Percentiles rank a stretch among this genome's conserved stretches.
Evolutionary conservation across 2,888 invertebrate species (phyloP).

Genomic region (Plagodis dolabraria): DNA sequence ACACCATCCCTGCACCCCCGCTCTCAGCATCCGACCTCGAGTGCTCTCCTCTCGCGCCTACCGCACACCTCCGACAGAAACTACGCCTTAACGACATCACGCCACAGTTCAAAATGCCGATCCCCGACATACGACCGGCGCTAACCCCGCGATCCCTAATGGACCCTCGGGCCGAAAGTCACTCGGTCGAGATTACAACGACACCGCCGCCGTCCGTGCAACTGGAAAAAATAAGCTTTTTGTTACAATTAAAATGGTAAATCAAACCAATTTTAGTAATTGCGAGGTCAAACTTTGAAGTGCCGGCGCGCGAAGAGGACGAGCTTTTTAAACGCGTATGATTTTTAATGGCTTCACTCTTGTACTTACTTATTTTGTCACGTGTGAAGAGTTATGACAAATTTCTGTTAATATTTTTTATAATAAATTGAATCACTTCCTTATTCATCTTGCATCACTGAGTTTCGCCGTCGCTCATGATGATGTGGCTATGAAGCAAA

Average conservation of each 20-base stretch:
- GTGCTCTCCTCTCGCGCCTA: slow-evolving; percentile 84
- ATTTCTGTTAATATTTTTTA: slow-evolving; percentile 15
- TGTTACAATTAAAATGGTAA: slow-evolving; percentile 85
- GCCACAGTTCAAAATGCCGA: slow-evolving; percentile 79
- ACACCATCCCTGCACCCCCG: slow-evolving; percentile 63
- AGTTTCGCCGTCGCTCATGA: slow-evolving; percentile 20
- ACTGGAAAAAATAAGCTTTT: slow-evolving; percentile 82
- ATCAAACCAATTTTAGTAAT: slow-evolving; percentile 85
- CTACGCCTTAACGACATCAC: slow-evolving; percentile 78
- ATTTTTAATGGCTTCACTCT: slow-evolving; percentile 64
- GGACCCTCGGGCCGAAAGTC: slow-evolving; percentile 80
- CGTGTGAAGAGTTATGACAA: slow-evolving; percentile 44
- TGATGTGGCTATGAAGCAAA: slow-evolving; percentile 27
- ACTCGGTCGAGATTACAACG: slow-evolving; percentile 82
- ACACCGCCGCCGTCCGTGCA: slow-evolving; percentile 62
- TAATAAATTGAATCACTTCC: slow-evolving; percentile 6
- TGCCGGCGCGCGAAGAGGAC: slow-evolving; percentile 63
- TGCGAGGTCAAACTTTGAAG: slow-evolving; percentile 82
- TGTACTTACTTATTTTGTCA: slow-evolving; percentile 48
- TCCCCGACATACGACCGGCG: slow-evolving; percentile 53
- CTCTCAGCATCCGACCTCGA: slow-evolving; percentile 84
- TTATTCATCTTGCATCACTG: slow-evolving; percentile 13
- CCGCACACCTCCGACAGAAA: slow-evolving; percentile 80
- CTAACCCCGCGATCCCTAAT: slow-evolving; percentile 71
- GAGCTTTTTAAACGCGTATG: slow-evolving; percentile 69